Percentiles rank a stretch among this genome's conserved stretches.
These are phyloP conservation scores for Acyrthosiphon pisum DNA, from an alignment of 1,140 invertebrate genomes.

Conservation along the genomic window DNA sequence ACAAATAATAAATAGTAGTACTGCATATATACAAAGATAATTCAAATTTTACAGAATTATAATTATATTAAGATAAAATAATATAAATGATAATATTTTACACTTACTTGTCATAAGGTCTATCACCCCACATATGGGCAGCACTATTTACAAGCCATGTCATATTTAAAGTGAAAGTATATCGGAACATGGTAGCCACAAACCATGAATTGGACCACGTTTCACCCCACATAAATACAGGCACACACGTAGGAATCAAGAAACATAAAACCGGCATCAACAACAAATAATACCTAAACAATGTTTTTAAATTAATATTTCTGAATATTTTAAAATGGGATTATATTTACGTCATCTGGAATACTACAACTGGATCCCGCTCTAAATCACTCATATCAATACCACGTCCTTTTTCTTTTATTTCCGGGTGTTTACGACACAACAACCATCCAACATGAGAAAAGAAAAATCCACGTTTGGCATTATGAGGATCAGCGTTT, in stretches of 20 bases:
- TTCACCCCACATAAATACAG: constrained; percentile 86
- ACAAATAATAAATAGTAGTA: not conserved
- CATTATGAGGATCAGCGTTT: constrained; percentile 89
- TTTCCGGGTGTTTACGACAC: constrained; percentile 83
- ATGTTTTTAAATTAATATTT: constrained; percentile 56
- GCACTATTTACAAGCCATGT: constrained; percentile 97
- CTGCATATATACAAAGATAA: too few species aligned
- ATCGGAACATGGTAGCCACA: constrained; percentile 83
- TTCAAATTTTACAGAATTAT: too few species aligned
- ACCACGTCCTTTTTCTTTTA: constrained; percentile 77
- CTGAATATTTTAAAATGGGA: not conserved
- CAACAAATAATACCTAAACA: constrained; percentile 79
- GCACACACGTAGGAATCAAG: constrained; percentile 82
- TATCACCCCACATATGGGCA: constrained; percentile 89
- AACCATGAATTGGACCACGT: constrained; percentile 80
- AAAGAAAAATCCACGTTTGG: constrained; percentile 79
- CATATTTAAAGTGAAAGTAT: constrained; percentile 84
- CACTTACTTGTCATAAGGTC: constrained; percentile 88
- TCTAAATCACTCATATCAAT: constrained; percentile 86
- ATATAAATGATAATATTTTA: not conserved
- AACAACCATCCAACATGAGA: constrained; percentile 92
- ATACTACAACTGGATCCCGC: constrained; percentile 81
- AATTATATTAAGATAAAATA: too few species aligned
- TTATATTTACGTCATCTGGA: constrained; percentile 81
- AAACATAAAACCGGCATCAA: constrained; percentile 87